Base-by-base conservation (phyloP, 2,113 vertebrate genomes). In the Proterorhinus semilunaris region DNA sequence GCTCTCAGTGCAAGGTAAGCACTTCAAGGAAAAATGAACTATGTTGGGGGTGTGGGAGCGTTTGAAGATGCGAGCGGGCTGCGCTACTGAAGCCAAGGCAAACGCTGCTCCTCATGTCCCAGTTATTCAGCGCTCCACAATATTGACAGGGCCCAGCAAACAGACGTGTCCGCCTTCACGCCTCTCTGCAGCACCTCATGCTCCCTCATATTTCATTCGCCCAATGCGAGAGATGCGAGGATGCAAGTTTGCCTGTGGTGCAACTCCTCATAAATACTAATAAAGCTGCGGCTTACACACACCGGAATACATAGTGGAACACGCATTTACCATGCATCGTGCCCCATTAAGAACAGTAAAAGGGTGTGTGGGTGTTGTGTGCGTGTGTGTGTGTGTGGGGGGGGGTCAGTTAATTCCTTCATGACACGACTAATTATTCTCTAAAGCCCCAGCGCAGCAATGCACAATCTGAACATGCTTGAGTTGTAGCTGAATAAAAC, bases 1-100 rank as follows among this genome's bases (percentile, higher is more conserved):
- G 63, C 65, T 71, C 69, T 80, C 27, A 79, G 65, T 81, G 86
- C 87, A 82, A 83, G 72, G 62, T 82, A 83, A 81, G 72, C 80
- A 67, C 70, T 77, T 84, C 68, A 68, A 43, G 54, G 21, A 8
- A 68, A 76, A 69, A 63, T 49, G 62, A 66, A 66, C 17, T 65
- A 27, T 13, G 12, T 65, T 3, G 47, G 43, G 7, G 15, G 27
- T 3, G 27, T 36, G 51, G 13, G 61, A 42, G 62, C 44, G 75
- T 75, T 63, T 71, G 68, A 69, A 76, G 72, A 73, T 57, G 50
- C 48, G 27, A 71, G 44, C 70, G 66, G 15, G 69, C 64, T 46
- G 12, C 54, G 12, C 54, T 53, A 21, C 51, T 21, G 59, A 76
- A 65, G 69, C 57, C 58, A 61, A 76, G 15, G 48, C 59, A 64